Percentiles rank a stretch among this genome's conserved stretches.
phyloP scores from a whole-genome alignment of 2,888 invertebrate species.

The Lycophotia porphyrea region DNA sequence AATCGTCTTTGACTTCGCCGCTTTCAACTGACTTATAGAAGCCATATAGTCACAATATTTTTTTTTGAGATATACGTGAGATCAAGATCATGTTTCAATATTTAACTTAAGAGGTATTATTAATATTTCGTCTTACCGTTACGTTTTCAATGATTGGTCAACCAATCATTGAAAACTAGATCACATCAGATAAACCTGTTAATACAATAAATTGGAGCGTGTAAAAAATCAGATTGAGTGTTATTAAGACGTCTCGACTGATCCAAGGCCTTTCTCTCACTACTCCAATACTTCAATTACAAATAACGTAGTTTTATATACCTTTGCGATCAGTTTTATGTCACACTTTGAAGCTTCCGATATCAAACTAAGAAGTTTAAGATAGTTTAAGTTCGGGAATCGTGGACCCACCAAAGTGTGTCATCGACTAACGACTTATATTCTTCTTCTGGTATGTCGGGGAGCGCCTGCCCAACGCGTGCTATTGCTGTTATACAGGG shows the following conservation, averaged over 20 bases:
- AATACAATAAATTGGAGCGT: conserved; percentile 12
- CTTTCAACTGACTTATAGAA: not conserved
- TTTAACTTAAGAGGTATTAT: not conserved
- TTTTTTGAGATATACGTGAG: not conserved
- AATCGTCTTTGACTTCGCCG: not conserved
- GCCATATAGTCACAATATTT: not conserved
- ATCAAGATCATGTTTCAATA: not conserved
- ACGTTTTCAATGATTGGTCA: too few relatives aligned
- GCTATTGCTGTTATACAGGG: not conserved
- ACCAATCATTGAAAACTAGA: not conserved
- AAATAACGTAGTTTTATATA: not conserved
- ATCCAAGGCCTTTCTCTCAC: conserved; percentile 18
- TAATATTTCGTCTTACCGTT: not conserved
- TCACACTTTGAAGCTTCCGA: not conserved
- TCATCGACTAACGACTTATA: not conserved
- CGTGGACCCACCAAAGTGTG: not conserved
- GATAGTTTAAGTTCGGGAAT: not conserved
- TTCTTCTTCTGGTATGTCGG: not conserved
- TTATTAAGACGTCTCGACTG: conserved; percentile 9
- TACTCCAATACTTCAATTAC: not conserved
- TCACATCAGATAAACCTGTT: conserved; percentile 18
- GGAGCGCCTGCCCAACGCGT: not conserved
- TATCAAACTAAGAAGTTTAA: not conserved
- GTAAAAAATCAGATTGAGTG: conserved; percentile 7
- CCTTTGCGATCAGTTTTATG: not conserved